These are phyloP conservation scores for Ageneiosus marmoratus DNA, from an alignment of 2,113 vertebrate genomes.

Conservation along the genomic window DNA sequence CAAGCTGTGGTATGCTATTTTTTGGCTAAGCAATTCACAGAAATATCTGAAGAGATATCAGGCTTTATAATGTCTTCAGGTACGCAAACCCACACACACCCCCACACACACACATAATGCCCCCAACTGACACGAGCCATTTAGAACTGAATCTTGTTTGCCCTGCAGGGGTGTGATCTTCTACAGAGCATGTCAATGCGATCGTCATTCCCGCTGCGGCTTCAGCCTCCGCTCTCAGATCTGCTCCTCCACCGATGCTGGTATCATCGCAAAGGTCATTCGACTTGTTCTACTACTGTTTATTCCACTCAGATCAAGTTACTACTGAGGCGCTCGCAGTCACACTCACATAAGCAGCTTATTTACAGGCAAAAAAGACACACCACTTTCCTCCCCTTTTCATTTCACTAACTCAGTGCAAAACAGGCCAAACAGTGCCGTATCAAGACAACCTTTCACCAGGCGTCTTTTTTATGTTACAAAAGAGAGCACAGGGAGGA, in stretches of 20 bases:
- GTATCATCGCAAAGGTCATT: conserved; percentile 44
- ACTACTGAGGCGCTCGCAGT: conserved; percentile 16
- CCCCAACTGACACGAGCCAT: conserved; percentile 17
- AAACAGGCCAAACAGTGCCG: neutral
- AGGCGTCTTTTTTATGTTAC: neutral
- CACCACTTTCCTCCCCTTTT: conserved; percentile 33
- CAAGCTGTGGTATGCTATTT: conserved; percentile 1
- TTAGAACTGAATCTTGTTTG: conserved; percentile 21
- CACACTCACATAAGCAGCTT: conserved; percentile 35
- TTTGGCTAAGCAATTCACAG: neutral
- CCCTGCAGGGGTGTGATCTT: conserved; percentile 31
- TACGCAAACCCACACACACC: neutral
- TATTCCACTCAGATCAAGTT: conserved; percentile 53
- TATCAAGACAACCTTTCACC: conserved; percentile 26
- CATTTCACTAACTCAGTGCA: conserved; percentile 7
- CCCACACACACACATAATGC: conserved; percentile 14
- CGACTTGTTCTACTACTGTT: conserved; percentile 46
- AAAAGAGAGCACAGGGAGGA: neutral
- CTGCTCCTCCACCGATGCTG: neutral
- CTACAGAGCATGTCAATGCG: conserved; percentile 27
- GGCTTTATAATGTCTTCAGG: neutral
- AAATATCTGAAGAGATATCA: conserved; percentile 19
- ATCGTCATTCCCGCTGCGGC: conserved; percentile 22
- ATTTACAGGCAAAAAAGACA: conserved; percentile 44
- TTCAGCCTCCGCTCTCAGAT: conserved; percentile 32